Evolutionary conservation across 2,113 vertebrate species (phyloP).

Genomic region (Toxotes chatareus): DNA sequence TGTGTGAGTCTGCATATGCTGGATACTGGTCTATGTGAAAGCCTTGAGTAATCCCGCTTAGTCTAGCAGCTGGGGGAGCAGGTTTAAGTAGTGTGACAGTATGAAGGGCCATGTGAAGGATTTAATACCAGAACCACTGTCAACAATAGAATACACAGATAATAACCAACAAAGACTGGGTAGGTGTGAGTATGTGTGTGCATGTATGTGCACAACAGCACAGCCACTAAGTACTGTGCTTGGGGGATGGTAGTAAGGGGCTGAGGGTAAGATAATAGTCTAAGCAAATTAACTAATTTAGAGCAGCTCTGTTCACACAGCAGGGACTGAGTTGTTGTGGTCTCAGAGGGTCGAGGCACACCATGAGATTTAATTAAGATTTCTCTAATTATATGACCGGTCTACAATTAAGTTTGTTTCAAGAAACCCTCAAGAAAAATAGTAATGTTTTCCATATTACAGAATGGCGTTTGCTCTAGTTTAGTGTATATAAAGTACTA

Average conservation of each 20-base stretch:
- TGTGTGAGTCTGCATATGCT: slow-evolving; percentile 6
- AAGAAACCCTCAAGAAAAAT: not conserved
- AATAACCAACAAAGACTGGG: slow-evolving; percentile 9
- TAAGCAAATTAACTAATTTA: slow-evolving; percentile 52
- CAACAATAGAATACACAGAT: slow-evolving; percentile 36
- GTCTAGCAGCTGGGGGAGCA: slow-evolving; percentile 66
- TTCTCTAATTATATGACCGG: slow-evolving; percentile 28
- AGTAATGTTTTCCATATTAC: not conserved
- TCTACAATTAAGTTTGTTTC: not conserved
- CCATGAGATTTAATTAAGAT: slow-evolving; percentile 49
- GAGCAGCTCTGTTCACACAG: slow-evolving; percentile 43
- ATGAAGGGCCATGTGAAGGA: slow-evolving; percentile 39
- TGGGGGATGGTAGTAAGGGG: slow-evolving; percentile 38
- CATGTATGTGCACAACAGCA: not conserved
- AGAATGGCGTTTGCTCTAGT: not conserved
- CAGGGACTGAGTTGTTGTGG: slow-evolving; percentile 32
- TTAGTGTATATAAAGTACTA: not conserved
- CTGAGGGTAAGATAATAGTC: slow-evolving; percentile 52
- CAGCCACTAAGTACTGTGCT: slow-evolving; percentile 25
- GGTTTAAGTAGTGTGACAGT: slow-evolving; percentile 61
- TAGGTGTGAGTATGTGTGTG: not conserved
- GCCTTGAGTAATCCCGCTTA: slow-evolving; percentile 75
- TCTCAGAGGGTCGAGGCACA: slow-evolving; percentile 40
- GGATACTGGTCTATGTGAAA: slow-evolving; percentile 13
- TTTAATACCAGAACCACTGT: slow-evolving; percentile 43